These are phyloP conservation scores for Aphidius gifuensis DNA, from an alignment of 1,140 invertebrate genomes.

Conservation along the genomic window DNA sequence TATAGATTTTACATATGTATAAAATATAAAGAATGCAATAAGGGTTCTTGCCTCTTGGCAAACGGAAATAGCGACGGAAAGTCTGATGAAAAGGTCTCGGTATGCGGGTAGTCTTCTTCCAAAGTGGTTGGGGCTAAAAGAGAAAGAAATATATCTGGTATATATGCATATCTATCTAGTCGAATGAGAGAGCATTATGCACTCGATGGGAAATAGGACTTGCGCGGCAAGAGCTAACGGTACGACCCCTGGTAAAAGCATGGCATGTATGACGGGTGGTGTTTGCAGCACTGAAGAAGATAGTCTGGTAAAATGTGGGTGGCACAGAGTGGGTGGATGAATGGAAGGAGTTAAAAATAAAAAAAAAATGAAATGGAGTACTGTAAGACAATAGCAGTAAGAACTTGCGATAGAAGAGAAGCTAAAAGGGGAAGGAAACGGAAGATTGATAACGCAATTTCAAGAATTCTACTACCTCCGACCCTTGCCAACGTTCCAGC, in stretches of 20 bases:
- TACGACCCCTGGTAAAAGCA: slow-evolving; percentile 38
- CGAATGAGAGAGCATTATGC: no score
- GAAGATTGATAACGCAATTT: slow-evolving; percentile 58
- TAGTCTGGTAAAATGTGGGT: no score
- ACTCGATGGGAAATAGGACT: slow-evolving; percentile 33
- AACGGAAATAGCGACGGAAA: slow-evolving; percentile 29
- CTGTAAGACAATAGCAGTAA: slow-evolving; percentile 35
- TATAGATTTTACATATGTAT: slow-evolving; percentile 24
- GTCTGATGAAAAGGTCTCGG: slow-evolving; percentile 18
- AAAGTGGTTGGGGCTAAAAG: slow-evolving; percentile 6
- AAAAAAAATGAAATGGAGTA: slow-evolving; percentile 51
- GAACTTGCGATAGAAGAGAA: slow-evolving; percentile 21
- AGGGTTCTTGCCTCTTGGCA: slow-evolving; percentile 36
- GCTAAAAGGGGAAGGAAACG: slow-evolving; percentile 39
- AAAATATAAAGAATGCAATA: slow-evolving; percentile 48
- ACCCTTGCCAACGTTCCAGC: slow-evolving; percentile 27
- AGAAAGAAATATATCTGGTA: slow-evolving; percentile 1
- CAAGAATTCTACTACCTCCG: slow-evolving; percentile 56
- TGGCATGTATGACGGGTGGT: slow-evolving; percentile 42
- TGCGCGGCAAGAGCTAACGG: slow-evolving; percentile 32
- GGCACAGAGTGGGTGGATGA: slow-evolving; percentile 26
- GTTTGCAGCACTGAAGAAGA: slow-evolving; percentile 18
- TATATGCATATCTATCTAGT: no score
- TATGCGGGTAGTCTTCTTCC: slow-evolving; percentile 21
- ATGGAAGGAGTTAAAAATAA: slow-evolving; percentile 25